Conservation (phyloP, 1,140 invertebrate genomes). For the Drosophila mojavensis region DNA sequence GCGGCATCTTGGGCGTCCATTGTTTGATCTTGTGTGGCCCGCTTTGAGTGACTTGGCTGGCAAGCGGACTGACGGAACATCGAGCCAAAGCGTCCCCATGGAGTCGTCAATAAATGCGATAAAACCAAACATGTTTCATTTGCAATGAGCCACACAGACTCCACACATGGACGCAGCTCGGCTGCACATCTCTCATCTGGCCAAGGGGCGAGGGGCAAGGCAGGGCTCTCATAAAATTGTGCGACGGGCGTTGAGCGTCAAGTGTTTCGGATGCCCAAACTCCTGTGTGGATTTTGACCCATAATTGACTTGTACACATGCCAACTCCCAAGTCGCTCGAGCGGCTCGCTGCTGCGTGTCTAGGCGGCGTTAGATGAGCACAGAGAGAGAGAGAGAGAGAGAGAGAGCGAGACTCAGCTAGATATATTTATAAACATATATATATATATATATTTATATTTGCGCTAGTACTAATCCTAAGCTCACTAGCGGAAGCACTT, state of each 20-base stretch:
- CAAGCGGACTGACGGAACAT: not conserved
- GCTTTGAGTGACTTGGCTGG: constrained; percentile 20
- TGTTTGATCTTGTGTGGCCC: constrained; percentile 72
- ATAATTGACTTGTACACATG: constrained; percentile 81
- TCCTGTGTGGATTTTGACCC: constrained; percentile 80
- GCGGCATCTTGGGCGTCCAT: constrained; percentile 45
- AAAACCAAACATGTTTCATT: constrained; percentile 82
- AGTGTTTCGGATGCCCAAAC: constrained; percentile 62
- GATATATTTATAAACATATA: not conserved
- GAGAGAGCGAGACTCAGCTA: not conserved
- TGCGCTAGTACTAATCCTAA: constrained; percentile 19
- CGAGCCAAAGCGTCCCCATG: constrained; percentile 71
- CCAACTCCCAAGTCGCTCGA: constrained; percentile 61
- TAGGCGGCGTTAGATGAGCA: constrained; percentile 46
- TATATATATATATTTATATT: constrained; percentile 6
- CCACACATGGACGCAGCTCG: not conserved
- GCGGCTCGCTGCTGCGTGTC: constrained; percentile 52
- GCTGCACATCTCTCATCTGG: constrained; percentile 55
- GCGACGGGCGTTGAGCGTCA: constrained; percentile 55
- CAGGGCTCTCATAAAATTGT: constrained; percentile 67
- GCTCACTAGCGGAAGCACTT: constrained; percentile 9
- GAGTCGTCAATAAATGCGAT: constrained; percentile 82
- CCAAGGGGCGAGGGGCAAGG: not conserved
- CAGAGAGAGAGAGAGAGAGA: not conserved
- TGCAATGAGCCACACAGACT: constrained; percentile 42